These are phyloP conservation scores for Phenganax subtilis DNA, from an alignment of 92 coral and sea anemone genomes.

Conservation along the genomic window DNA sequence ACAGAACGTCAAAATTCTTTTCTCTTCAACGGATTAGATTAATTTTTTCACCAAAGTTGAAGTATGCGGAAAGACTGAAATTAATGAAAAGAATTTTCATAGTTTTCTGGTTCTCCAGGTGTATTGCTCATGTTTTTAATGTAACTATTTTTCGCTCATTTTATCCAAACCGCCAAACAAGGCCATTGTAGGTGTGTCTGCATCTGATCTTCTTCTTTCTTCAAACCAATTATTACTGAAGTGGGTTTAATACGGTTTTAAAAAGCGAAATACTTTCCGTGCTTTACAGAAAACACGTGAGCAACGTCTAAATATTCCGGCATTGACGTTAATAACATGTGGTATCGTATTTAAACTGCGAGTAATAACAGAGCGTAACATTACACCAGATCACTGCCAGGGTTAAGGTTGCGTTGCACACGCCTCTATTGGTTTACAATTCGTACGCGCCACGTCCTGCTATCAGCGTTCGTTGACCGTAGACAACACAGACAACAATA, in stretches of 20 bases:
- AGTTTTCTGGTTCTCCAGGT: too few species aligned
- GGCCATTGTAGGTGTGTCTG: not conserved
- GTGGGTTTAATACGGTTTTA: constrained; percentile 22
- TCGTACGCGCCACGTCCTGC: constrained; percentile 31
- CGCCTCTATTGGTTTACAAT: constrained; percentile 40
- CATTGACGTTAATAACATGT: constrained; percentile 42
- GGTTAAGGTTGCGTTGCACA: constrained; percentile 37
- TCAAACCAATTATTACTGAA: constrained; percentile 30
- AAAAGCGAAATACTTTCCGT: constrained; percentile 6
- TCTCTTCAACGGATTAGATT: too few species aligned
- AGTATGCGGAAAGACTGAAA: too few species aligned
- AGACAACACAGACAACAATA: constrained; percentile 32
- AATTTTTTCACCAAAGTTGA: too few species aligned
- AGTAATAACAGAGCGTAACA: constrained; percentile 40
- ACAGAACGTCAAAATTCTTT: too few species aligned
- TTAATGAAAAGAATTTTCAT: too few species aligned
- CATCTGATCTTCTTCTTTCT: constrained; percentile 20
- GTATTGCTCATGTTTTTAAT: too few species aligned
- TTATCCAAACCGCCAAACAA: too few species aligned
- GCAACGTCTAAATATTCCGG: constrained; percentile 6
- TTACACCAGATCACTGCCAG: constrained; percentile 41
- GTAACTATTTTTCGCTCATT: too few species aligned
- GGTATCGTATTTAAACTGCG: constrained; percentile 39
- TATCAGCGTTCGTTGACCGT: constrained; percentile 25
- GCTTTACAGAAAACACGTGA: constrained; percentile 16